Conservation (phyloP, 2,113 vertebrate genomes). For the Lophochroa leadbeateri region DNA sequence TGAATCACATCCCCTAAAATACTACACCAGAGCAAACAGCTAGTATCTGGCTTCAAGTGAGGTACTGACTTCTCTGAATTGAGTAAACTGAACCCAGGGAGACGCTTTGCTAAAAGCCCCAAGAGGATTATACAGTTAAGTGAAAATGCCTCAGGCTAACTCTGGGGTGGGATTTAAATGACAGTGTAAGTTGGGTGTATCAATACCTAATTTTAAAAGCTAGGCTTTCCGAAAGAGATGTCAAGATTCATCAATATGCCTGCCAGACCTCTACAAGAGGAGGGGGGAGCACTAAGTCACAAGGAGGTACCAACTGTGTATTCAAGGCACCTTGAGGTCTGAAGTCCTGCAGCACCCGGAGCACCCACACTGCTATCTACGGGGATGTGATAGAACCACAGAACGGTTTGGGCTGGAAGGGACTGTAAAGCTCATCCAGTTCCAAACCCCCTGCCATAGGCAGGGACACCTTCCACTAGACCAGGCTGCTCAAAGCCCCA, state of each 20-base stretch:
- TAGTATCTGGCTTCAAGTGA: not conserved
- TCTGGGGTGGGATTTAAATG: not conserved
- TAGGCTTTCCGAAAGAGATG: not conserved
- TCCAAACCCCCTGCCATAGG: too few relatives aligned
- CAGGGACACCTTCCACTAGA: not conserved
- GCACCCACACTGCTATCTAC: accelerated
- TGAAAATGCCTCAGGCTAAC: not conserved
- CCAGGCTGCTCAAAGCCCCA: not conserved
- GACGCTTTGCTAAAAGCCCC: not conserved
- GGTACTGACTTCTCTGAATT: not conserved
- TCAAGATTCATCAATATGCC: not conserved
- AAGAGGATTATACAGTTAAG: not conserved
- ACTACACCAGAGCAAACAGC: not conserved
- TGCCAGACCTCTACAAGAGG: not conserved
- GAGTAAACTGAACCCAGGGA: not conserved
- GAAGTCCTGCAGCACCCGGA: not conserved
- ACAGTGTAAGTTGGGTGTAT: not conserved
- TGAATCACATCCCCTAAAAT: not conserved
- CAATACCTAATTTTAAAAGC: not conserved
- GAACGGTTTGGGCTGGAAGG: too few relatives aligned
- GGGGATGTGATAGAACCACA: not conserved
- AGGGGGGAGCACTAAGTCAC: not conserved
- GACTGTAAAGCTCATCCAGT: too few relatives aligned
- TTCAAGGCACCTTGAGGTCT: not conserved
- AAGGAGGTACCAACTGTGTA: accelerated